Evolutionary conservation across 2,888 invertebrate species (phyloP).

Genomic region (Antitype chi): DNA sequence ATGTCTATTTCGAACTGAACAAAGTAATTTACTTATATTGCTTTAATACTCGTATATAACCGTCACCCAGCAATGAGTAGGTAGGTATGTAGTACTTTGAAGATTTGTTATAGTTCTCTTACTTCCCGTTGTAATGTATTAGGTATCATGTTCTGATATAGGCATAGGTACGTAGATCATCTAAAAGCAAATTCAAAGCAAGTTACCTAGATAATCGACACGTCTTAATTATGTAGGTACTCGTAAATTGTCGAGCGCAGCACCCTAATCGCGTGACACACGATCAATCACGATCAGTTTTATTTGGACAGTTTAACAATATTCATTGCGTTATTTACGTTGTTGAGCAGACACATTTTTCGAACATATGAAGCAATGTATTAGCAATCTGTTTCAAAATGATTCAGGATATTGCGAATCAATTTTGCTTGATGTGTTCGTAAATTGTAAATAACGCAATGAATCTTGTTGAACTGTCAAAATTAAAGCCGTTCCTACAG

Average conservation of each 20-base stretch:
- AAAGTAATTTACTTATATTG: background rate
- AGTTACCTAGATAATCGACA: background rate
- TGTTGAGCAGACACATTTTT: too few species aligned
- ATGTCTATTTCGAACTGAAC: conserved; percentile 4
- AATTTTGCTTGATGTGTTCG: too few species aligned
- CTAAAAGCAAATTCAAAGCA: background rate
- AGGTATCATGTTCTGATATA: background rate
- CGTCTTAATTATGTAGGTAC: background rate
- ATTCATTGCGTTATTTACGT: too few species aligned
- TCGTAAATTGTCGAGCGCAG: background rate
- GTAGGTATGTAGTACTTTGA: background rate
- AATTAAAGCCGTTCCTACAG: too few species aligned
- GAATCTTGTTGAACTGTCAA: too few species aligned
- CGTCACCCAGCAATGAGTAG: background rate
- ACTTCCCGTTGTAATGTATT: background rate
- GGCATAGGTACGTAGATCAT: background rate
- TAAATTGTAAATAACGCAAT: too few species aligned
- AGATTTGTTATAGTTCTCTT: conserved; percentile 1
- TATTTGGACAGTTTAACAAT: too few species aligned
- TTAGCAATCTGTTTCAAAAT: too few species aligned
- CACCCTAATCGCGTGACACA: too few species aligned
- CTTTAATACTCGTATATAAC: background rate
- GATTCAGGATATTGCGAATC: too few species aligned
- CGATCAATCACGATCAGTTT: too few species aligned
- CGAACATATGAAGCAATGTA: too few species aligned